Base-by-base conservation (phyloP, 2,797 vertebrate species). In the Acanthurus leucopareius region DNA sequence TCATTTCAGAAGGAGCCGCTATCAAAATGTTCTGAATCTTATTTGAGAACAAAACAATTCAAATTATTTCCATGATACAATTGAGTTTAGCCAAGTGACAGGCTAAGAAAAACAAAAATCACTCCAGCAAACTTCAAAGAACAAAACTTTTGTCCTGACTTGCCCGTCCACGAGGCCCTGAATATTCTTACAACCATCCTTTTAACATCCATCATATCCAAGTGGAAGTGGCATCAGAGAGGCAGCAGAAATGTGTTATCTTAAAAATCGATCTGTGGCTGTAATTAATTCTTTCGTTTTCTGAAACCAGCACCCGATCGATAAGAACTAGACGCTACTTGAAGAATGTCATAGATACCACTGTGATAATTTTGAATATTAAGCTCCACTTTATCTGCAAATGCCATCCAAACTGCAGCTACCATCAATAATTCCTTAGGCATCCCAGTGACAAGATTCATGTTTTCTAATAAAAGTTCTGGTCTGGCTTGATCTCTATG, bases 391-490 rank as follows among this genome's bases (percentile, higher is more conserved):
- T 91, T 93, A 91, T 94, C 91, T 92, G 86, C 83, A 91, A 90
- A 91, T 89, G 89, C 80, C 84, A 91, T 73, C 84, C n/a, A 2
- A 88, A 90, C 82, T 77, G 81, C 73, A 84, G 71, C 82, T 54
- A 81, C 76, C 86, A 90, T 93, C 89, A 91, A 92, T 93, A 32
- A 93, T 93, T 93, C 91, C 83, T 83, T 72, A 88, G 84, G 83
- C 88, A 77, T 85, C 68, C 60, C 74, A 59, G 83, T 88, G 91
- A 92, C 87, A 90, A 93, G 92, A 94, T 93, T 89, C 87, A 93
- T 94, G 89, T 90, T 91, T 92, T 94, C 86, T 92, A 93, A 94
- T 94, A 94, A 95, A 93, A 91, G 73, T 78, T 69, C 87, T 73
- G 73, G 56, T 86, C 87, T 89, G 91, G 88, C 87, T 89, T 88